These are phyloP conservation scores for Prenolepis imparis DNA, from an alignment of 2,888 invertebrate species.

Conservation along the genomic window DNA sequence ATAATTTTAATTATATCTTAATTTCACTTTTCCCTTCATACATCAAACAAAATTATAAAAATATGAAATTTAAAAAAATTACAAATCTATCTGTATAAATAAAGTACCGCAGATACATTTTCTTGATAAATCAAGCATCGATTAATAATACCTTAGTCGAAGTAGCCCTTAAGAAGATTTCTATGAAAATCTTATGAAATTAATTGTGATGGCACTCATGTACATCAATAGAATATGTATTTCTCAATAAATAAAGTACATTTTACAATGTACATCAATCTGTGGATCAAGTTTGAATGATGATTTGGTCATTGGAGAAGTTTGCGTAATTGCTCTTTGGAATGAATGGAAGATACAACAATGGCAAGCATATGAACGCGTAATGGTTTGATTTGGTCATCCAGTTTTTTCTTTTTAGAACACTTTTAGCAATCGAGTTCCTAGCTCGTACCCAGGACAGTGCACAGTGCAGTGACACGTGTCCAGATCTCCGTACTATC, in stretches of 20 bases:
- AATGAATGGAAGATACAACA: conserved; percentile 44
- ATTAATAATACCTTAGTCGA: background rate
- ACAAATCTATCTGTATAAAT: background rate
- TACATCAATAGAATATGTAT: conserved; percentile 52
- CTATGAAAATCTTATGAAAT: background rate
- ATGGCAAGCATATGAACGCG: conserved; percentile 15
- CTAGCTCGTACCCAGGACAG: background rate
- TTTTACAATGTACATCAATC: background rate
- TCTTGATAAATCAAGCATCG: background rate
- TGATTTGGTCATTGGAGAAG: conserved; percentile 33
- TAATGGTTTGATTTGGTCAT: conserved; percentile 15
- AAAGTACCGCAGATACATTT: background rate
- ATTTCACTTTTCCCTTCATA: too few relatives aligned
- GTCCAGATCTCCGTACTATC: conserved; percentile 7
- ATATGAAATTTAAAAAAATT: background rate
- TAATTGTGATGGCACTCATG: background rate
- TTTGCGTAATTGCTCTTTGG: conserved; percentile 20
- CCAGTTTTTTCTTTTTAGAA: background rate
- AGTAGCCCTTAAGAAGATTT: background rate
- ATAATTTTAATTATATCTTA: too few relatives aligned
- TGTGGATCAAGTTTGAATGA: conserved; percentile 31
- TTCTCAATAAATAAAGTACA: conserved; percentile 44
- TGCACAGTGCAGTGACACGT: background rate
- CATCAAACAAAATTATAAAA: background rate
- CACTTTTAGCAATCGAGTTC: background rate